Conservation (phyloP, 2,113 vertebrate species). For the Rissa tridactyla region DNA sequence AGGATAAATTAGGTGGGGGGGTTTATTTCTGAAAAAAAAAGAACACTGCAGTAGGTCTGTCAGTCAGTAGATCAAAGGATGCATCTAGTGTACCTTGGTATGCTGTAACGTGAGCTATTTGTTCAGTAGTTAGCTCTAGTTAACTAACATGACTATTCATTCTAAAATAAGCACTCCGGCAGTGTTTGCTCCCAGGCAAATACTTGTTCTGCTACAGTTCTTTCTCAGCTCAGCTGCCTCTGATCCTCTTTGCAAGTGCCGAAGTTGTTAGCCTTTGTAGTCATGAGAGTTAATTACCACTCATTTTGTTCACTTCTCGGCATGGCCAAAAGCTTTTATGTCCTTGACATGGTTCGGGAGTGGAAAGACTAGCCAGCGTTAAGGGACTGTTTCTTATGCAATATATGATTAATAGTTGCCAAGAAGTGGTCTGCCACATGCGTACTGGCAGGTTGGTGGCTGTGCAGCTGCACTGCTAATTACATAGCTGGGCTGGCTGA, state of each 20-base stretch:
- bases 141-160: constrained; percentile 48
- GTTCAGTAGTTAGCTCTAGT: constrained; percentile 35
- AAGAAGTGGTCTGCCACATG: constrained; percentile 13
- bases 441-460: not conserved
- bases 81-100: not conserved
- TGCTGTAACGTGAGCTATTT: constrained; percentile 26
- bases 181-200: constrained; percentile 55
- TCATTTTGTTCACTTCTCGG: constrained; percentile 39
- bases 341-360: not conserved
- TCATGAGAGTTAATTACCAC: constrained; percentile 43
- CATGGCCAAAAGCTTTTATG: constrained; percentile 31
- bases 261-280: constrained; percentile 40
- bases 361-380: not conserved
- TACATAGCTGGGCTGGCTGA: not conserved
- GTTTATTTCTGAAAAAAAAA: not conserved
- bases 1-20: not conserved
- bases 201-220: constrained; percentile 47
- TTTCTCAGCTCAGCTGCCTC: constrained; percentile 30
- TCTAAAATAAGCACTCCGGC: constrained; percentile 36
- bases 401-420: constrained; percentile 2
- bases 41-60: not conserved
- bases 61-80: not conserved
- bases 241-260: constrained; percentile 5
- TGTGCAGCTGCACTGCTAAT: not conserved
- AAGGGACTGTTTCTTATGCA: constrained; percentile 12